phyloP scores from a whole-genome alignment of 37 sponge, comb jelly and placozoan species.

The Spongilla lacustris region DNA sequence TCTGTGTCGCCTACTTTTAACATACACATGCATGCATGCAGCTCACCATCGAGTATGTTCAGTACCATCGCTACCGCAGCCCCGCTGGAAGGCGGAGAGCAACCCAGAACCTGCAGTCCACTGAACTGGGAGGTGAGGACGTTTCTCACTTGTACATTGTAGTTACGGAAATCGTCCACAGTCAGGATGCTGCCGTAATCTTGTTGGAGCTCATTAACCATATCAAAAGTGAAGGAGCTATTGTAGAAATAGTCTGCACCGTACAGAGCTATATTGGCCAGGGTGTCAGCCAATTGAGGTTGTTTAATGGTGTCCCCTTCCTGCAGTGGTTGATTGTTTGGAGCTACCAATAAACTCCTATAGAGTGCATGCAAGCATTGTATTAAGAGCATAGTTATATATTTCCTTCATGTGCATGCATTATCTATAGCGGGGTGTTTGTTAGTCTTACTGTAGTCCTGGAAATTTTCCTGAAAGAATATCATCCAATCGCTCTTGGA shows the following conservation, averaged over 20 bases:
- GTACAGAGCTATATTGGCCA: conserved; percentile 41
- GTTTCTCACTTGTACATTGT: conserved; percentile 39
- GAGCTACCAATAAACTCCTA: conserved; percentile 30
- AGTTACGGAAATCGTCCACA: conserved; percentile 65
- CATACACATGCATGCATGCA: too few relatives aligned
- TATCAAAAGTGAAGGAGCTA: conserved; percentile 40
- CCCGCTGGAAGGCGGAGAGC: conserved; percentile 84
- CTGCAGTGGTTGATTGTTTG: conserved; percentile 18
- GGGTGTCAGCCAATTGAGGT: conserved; percentile 70
- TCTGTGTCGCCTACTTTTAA: too few relatives aligned
- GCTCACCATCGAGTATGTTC: conserved; percentile 75
- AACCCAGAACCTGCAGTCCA: conserved; percentile 42
- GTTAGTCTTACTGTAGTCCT: conserved; percentile 49
- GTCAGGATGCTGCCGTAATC: conserved; percentile 51
- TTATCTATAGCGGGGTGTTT: too few relatives aligned
- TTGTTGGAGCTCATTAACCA: conserved; percentile 73
- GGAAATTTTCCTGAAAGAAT: conserved; percentile 39
- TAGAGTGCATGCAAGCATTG: too few relatives aligned
- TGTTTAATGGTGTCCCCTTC: conserved; percentile 74
- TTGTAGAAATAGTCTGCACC: conserved; percentile 77
- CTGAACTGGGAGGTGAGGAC: conserved; percentile 34
- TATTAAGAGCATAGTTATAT: too few relatives aligned
- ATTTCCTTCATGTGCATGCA: too few relatives aligned
- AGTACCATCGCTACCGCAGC: conserved; percentile 77
- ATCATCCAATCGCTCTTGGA: conserved; percentile 12